A percentile compares a stretch with the other conserved stretches of the same genome.
Evolutionary conservation across 1,140 invertebrate genomes (phyloP).

Genomic region (Eurosta solidaginis): DNA sequence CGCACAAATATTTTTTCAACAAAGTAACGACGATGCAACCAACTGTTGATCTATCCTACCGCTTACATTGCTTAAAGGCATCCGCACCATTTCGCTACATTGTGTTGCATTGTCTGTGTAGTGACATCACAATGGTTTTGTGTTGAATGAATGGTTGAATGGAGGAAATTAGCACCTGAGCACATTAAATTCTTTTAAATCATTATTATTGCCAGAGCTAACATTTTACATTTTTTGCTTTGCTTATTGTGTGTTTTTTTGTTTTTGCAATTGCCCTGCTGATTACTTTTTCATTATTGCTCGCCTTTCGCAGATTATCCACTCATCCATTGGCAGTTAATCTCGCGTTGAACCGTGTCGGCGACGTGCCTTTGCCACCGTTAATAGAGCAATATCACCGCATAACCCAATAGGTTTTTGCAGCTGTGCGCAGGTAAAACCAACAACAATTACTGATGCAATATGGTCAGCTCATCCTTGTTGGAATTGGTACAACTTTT

Average conservation of each 20-base stretch:
- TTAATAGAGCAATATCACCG: constrained; percentile 32
- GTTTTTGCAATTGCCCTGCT: background rate
- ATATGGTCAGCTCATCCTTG: background rate
- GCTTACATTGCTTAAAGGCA: background rate
- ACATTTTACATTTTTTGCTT: background rate
- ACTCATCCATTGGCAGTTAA: constrained; percentile 15
- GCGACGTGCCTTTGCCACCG: constrained; percentile 20
- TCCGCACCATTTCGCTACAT: background rate
- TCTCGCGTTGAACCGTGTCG: constrained; percentile 7
- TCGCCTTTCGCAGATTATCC: constrained; percentile 14
- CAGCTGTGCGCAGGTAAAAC: background rate
- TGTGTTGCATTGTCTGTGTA: too few relatives aligned
- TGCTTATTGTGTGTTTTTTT: background rate
- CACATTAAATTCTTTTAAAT: constrained; percentile 37
- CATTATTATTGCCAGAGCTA: constrained; percentile 27
- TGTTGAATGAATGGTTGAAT: constrained; percentile 24
- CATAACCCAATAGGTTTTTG: constrained; percentile 10
- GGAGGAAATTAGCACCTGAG: constrained; percentile 38
- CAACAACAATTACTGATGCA: background rate
- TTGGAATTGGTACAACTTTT: constrained; percentile 2
- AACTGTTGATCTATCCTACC: background rate
- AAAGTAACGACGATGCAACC: background rate
- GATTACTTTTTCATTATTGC: background rate
- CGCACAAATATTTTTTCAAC: constrained; percentile 9
- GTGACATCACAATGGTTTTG: constrained; percentile 7